Evolutionary conservation across 2,888 invertebrate genomes (phyloP).

Genomic region (Hypomecis punctinalis): DNA sequence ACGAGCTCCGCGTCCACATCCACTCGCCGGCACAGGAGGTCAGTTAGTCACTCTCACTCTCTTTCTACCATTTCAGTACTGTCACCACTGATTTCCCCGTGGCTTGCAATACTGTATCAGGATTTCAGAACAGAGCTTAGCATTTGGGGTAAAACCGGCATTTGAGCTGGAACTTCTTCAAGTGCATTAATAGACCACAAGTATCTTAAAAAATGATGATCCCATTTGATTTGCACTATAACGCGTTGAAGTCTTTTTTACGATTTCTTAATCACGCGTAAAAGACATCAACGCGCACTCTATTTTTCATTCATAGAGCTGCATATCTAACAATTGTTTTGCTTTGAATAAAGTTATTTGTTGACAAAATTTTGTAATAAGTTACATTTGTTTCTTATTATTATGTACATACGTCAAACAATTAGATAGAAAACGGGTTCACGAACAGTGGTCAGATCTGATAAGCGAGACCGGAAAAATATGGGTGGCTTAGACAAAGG

Average conservation of each 20-base stretch:
- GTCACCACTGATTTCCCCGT: too few species aligned
- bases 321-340: neutral
- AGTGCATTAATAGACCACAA: neutral
- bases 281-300: constrained; percentile 50
- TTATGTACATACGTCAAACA: neutral
- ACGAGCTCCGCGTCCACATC: constrained; percentile 92
- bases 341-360: neutral
- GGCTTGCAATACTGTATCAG: too few species aligned
- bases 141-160: too few species aligned
- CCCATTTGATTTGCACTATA: neutral
- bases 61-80: neutral
- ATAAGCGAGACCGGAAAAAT: constrained; percentile 24
- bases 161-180: too few species aligned
- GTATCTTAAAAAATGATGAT: neutral
- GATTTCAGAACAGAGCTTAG: too few species aligned
- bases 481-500: constrained; percentile 39
- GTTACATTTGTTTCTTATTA: neutral
- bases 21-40: constrained; percentile 91
- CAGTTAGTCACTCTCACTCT: constrained; percentile 58
- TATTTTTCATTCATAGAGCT: constrained; percentile 18
- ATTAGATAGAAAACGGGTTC: neutral
- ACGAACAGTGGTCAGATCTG: constrained; percentile 5
- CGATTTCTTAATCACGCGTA: constrained; percentile 36
- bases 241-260: constrained; percentile 41
- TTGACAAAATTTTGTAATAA: neutral